Percentiles rank a stretch among this genome's conserved stretches.
Evolutionary conservation across 2,888 invertebrate species (phyloP).

Genomic region (Eupithecia pulchellata): DNA sequence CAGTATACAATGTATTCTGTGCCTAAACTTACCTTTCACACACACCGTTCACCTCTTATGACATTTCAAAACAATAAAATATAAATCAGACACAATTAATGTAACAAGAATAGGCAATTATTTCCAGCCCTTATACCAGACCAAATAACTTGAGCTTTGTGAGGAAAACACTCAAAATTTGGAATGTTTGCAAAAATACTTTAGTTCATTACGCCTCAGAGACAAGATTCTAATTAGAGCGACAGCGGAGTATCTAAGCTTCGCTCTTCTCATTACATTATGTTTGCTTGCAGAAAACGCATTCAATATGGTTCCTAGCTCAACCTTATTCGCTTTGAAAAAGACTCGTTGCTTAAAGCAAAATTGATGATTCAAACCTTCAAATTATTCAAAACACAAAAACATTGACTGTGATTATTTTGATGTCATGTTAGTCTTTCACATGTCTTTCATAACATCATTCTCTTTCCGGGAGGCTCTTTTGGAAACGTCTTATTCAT

Average conservation of each 20-base stretch:
- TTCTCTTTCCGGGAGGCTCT: too few relatives aligned
- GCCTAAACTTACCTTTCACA: not conserved
- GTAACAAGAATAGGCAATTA: not conserved
- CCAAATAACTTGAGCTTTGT: not conserved
- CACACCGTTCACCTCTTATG: not conserved
- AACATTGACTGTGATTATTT: not conserved
- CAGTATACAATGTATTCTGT: not conserved
- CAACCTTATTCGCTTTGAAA: not conserved
- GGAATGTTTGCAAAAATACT: conserved; percentile 12
- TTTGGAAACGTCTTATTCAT: not conserved
- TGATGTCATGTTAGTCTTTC: too few relatives aligned
- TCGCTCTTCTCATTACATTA: conserved; percentile 17
- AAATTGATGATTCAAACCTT: not conserved
- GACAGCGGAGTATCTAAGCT: conserved; percentile 10
- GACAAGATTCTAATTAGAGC: conserved; percentile 22
- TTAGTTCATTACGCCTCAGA: conserved; percentile 18
- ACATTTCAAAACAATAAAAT: not conserved
- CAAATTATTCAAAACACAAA: too few relatives aligned
- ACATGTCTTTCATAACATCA: too few relatives aligned
- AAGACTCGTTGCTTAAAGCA: not conserved
- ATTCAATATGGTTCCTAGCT: not conserved
- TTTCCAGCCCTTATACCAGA: not conserved
- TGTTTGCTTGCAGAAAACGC: conserved; percentile 16
- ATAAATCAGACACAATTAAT: not conserved
- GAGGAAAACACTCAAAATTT: conserved; percentile 11